Percentiles rank a stretch among this genome's conserved stretches.
Conservation (phyloP, 2,113 vertebrate genomes). For the Baryphthengus martii region DNA sequence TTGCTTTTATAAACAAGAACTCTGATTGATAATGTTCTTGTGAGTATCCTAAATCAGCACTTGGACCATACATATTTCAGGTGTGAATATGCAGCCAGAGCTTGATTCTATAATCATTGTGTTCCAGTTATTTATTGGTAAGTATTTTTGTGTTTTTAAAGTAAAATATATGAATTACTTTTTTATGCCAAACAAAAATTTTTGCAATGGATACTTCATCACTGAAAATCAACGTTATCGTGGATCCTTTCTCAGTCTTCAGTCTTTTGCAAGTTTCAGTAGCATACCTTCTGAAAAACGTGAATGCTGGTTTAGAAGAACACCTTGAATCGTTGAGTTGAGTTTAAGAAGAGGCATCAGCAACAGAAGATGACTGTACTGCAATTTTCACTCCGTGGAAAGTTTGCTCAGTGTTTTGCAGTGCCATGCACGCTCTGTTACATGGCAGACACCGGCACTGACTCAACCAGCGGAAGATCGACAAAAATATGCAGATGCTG, state of each 20-base stretch:
- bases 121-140: not conserved
- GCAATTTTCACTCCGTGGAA: not conserved
- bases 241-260: not conserved
- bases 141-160: not conserved
- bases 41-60: not conserved
- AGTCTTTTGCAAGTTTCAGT: not conserved
- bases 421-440: not conserved
- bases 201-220: not conserved
- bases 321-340: not conserved
- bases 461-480: not conserved
- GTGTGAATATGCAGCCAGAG: not conserved
- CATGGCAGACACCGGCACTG: constrained; percentile 1
- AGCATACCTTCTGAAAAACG: not conserved
- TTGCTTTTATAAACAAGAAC: not conserved
- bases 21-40: not conserved
- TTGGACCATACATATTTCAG: not conserved
- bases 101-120: not conserved
- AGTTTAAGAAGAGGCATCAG: not conserved
- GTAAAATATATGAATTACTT: not conserved
- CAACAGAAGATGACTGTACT: not conserved
- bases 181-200: not conserved
- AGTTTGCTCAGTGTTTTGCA: constrained; percentile 5
- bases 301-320: not conserved
- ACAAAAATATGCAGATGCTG: not conserved
- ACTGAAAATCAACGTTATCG: not conserved